Evolutionary conservation across 1,140 invertebrate species (phyloP).

Genomic region (Coptotermes formosanus): DNA sequence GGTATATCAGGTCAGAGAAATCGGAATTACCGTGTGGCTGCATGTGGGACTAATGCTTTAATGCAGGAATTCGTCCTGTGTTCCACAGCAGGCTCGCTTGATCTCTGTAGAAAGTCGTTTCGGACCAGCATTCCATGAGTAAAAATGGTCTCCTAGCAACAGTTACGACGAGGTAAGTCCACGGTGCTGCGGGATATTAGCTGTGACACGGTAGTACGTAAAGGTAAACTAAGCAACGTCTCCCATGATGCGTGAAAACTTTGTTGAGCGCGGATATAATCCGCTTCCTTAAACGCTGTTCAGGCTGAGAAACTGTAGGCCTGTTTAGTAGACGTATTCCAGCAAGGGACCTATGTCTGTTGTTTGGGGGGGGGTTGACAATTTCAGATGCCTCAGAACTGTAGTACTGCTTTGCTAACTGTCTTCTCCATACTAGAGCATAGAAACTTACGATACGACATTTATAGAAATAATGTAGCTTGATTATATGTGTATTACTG

Average conservation of each 20-base stretch:
- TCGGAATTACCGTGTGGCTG: background rate
- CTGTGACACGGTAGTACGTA: background rate
- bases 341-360: too few relatives aligned
- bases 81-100: background rate
- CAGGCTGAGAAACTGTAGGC: too few relatives aligned
- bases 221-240: background rate
- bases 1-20: too few relatives aligned
- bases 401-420: too few relatives aligned
- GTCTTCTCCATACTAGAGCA: too few relatives aligned
- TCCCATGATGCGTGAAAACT: background rate
- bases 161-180: background rate
- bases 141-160: slow-evolving; percentile 6
- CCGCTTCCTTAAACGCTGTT: background rate
- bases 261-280: background rate
- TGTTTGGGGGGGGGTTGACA: too few relatives aligned
- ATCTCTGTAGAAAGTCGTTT: background rate
- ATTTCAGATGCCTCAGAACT: too few relatives aligned
- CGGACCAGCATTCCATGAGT: background rate
- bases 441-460: too few relatives aligned
- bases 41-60: background rate
- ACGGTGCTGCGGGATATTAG: background rate
- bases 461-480: too few relatives aligned
- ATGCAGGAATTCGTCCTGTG: background rate
- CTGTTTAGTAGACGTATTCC: too few relatives aligned
- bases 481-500: too few relatives aligned